Base-by-base conservation (phyloP, 2,888 invertebrate genomes). In the Laothoe populi region DNA sequence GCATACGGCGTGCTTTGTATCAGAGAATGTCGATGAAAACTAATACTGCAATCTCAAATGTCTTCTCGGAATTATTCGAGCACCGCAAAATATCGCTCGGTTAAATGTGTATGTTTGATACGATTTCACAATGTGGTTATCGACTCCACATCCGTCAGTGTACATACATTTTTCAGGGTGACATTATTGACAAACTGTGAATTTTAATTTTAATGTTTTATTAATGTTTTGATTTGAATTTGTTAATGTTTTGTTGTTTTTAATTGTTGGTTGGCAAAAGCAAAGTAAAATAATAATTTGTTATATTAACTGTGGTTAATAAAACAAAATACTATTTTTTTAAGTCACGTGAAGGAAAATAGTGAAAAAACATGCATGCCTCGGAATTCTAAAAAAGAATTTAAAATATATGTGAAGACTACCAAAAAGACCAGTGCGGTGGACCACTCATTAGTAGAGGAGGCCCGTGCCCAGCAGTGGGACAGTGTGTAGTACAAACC, bases 1-100 rank as follows among this genome's bases (percentile, higher is more conserved):
- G n/a, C n/a, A n/a, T 76, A 79, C 77, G 19, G 21, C 19, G 68
- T 73, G 66, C 72, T 84, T 81, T 77, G 83, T 79, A 81, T 81
- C 75, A 67, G 64, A 68, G 75, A 71, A 74, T 71, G 70, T 66
- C 72, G 73, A 82, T 85, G 88, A 82, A 86, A 89, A 83, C 71
- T 73, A 83, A 88, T 88, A 87, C 82, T 78, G 76, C 72, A 75
- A 76, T 83, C 82, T 88, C 85, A 77, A 80, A 83, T 89, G 74
- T 78, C 84, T 73, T 66, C 69, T 65, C 69, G 72, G 73, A 77
- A 74, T 42, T 42, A 65, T 64, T 60, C 26, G 53, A 64, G 62
- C 63, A 64, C 59, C 59, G 62, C 45, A 60, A 61, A 64, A 62
- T 60, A 64, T 60, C 61, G 48, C 49, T 57, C 49, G 53, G 63